Evolutionary conservation across 2,797 vertebrate species (phyloP).

Genomic region (Dromococcyx pavoninus): DNA sequence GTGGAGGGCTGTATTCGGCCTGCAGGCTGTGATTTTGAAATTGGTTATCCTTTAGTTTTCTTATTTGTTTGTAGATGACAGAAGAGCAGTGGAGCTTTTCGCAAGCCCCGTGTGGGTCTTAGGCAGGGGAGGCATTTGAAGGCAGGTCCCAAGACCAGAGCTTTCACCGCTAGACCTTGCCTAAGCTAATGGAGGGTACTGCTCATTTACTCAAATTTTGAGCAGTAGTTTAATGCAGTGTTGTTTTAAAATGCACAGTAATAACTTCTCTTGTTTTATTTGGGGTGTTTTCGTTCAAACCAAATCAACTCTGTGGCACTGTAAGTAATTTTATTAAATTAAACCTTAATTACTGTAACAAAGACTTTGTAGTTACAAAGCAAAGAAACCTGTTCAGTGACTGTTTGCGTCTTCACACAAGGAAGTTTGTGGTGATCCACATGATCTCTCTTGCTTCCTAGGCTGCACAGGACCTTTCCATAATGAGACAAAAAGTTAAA

Average conservation of each 20-base stretch:
- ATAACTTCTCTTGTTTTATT: background rate
- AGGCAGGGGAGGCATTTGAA: background rate
- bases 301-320: background rate
- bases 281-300: background rate
- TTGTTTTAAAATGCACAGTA: background rate
- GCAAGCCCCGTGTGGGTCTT: background rate
- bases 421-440: background rate
- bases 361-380: background rate
- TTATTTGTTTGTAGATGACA: background rate
- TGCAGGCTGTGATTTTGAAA: too few species aligned
- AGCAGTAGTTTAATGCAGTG: fast-evolving
- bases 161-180: background rate
- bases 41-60: background rate
- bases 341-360: background rate
- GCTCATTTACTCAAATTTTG: background rate
- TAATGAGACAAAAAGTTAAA: constrained; percentile 24
- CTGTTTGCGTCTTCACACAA: background rate
- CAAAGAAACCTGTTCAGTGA: background rate
- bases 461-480: constrained; percentile 76
- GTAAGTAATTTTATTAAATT: background rate
- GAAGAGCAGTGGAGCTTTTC: background rate
- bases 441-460: constrained; percentile 51
- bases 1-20: too few species aligned
- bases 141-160: background rate
- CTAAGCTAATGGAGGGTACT: fast-evolving